Evolutionary conservation across 2,113 vertebrate genomes (phyloP).

Genomic region (Hippotragus niger): DNA sequence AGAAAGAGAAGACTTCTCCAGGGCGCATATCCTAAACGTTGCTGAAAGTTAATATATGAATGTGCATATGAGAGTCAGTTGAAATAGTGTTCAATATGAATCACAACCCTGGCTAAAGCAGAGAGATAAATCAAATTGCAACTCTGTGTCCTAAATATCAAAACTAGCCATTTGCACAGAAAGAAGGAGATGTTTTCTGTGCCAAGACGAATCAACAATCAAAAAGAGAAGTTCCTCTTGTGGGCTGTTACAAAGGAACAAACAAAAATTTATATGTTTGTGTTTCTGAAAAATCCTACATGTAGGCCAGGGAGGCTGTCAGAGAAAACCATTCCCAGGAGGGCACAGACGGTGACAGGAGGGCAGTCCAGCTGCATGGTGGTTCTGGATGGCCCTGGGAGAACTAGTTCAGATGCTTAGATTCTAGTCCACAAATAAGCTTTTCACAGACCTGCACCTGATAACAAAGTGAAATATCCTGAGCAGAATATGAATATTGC

Average conservation of each 20-base stretch:
- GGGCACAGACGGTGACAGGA: accelerated
- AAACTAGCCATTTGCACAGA: background rate
- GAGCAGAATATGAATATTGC: background rate
- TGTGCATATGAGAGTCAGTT: background rate
- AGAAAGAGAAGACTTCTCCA: background rate
- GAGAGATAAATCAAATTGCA: background rate
- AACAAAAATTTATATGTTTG: background rate
- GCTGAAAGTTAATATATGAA: background rate
- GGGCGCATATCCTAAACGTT: background rate
- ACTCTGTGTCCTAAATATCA: background rate
- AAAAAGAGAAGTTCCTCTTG: background rate
- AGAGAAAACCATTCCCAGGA: background rate
- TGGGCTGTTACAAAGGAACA: background rate
- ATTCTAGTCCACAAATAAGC: background rate
- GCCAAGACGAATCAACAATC: background rate
- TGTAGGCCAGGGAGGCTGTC: background rate
- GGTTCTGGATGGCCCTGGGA: background rate
- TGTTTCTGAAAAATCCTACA: background rate
- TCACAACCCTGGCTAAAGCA: background rate
- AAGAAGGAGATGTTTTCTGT: background rate
- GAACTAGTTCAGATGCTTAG: background rate
- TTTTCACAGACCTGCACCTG: background rate
- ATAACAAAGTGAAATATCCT: background rate
- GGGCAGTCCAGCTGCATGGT: too few species aligned
- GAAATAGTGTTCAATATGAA: background rate